These are phyloP conservation scores for Dendrolimus pini DNA, from an alignment of 2,888 invertebrate species.

Conservation along the genomic window DNA sequence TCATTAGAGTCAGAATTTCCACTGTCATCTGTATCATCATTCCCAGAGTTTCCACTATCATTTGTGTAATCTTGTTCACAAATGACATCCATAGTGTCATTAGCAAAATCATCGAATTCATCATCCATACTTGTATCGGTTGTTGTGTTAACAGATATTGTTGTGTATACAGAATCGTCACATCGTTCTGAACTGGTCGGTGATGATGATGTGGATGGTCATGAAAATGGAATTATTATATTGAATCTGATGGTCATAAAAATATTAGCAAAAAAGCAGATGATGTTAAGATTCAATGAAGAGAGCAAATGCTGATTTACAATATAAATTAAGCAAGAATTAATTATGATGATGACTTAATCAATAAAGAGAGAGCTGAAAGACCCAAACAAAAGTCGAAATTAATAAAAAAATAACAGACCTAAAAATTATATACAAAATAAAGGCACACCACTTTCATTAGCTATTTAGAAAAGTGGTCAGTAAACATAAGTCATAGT, in stretches of 20 bases:
- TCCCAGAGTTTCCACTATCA: neutral
- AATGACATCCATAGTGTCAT: slow-evolving; percentile 1
- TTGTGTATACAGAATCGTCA: slow-evolving; percentile 28
- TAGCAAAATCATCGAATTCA: neutral
- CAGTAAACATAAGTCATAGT: no score
- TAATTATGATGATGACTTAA: no score
- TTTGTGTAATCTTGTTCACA: no score
- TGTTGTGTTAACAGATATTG: slow-evolving; percentile 48
- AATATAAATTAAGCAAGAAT: no score
- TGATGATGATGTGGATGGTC: slow-evolving; percentile 4
- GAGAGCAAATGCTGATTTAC: neutral
- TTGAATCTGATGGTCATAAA: slow-evolving; percentile 1
- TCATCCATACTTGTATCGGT: slow-evolving; percentile 44
- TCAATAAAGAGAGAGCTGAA: no score
- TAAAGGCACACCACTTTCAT: no score
- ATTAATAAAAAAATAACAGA: no score
- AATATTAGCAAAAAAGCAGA: no score
- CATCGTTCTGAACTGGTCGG: slow-evolving; percentile 7
- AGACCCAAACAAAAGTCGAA: no score
- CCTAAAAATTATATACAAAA: no score
- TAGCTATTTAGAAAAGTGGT: no score
- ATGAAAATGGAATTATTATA: slow-evolving; percentile 8
- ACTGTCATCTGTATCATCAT: neutral
- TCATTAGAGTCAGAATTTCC: neutral
- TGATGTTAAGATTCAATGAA: slow-evolving; percentile 2